phyloP scores from a whole-genome alignment of 2,888 invertebrate species.

The Microctonus hyperodae region DNA sequence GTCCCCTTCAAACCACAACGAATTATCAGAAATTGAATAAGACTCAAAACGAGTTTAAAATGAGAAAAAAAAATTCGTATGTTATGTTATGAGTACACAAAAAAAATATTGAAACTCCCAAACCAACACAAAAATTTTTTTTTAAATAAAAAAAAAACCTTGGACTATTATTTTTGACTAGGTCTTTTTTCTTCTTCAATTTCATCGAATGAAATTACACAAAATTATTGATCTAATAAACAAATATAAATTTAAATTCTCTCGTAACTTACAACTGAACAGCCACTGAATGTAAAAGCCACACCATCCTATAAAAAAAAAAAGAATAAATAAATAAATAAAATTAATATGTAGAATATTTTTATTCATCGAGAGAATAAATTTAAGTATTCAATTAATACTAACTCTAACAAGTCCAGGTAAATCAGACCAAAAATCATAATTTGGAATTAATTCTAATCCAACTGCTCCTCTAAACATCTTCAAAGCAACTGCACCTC shows the following conservation, averaged over 20 bases:
- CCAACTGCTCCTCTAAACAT: conserved; percentile 77
- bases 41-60: too few relatives aligned
- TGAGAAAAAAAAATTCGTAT: too few relatives aligned
- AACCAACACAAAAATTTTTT: too few relatives aligned
- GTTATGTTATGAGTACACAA: not conserved
- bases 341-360: conserved; percentile 3
- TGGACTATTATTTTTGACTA: not conserved
- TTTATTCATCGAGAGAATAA: not conserved
- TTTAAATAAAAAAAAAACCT: too few relatives aligned
- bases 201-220: not conserved
- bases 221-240: not conserved
- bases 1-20: not conserved
- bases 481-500: conserved; percentile 72
- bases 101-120: not conserved
- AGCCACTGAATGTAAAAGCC: conserved; percentile 69
- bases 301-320: conserved; percentile 70
- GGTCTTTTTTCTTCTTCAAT: not conserved
- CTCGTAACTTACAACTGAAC: conserved; percentile 67
- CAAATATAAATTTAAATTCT: conserved; percentile 60
- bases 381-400: conserved; percentile 22
- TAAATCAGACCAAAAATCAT: conserved; percentile 76
- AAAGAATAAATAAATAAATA: conserved; percentile 47
- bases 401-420: conserved; percentile 74
- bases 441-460: conserved; percentile 76
- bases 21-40: too few relatives aligned